phyloP scores from a whole-genome alignment of 2,888 invertebrate genomes.

The Odontocerum albicorne region DNA sequence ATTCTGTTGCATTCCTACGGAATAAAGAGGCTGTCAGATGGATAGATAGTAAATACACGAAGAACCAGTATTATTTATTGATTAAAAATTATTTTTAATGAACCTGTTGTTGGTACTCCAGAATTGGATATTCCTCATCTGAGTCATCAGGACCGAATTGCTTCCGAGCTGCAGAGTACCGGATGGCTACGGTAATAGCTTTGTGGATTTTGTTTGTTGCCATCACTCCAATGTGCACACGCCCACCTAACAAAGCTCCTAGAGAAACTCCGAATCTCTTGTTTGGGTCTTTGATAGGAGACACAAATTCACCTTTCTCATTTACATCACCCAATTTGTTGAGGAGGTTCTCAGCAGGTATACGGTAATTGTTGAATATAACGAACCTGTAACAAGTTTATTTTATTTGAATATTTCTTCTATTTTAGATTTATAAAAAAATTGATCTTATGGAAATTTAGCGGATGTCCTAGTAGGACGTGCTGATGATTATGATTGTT shows the following conservation, averaged over 20 bases:
- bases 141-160: constrained; percentile 82
- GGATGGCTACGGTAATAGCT: constrained; percentile 78
- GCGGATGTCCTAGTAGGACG: too few relatives aligned
- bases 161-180: constrained; percentile 83
- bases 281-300: constrained; percentile 77
- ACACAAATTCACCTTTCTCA: constrained; percentile 77
- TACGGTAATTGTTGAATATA: constrained; percentile 76
- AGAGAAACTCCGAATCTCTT: constrained; percentile 84
- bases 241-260: constrained; percentile 73
- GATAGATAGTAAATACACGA: not conserved
- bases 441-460: too few relatives aligned
- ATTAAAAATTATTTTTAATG: not conserved
- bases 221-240: constrained; percentile 43
- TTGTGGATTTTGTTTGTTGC: constrained; percentile 65
- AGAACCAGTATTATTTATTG: not conserved
- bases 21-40: too few relatives aligned
- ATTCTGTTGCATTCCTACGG: too few relatives aligned
- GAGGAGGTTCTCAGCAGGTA: constrained; percentile 77
- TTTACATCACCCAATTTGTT: constrained; percentile 88
- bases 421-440: too few relatives aligned
- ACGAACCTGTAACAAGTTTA: constrained; percentile 60
- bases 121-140: constrained; percentile 74
- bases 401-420: too few relatives aligned
- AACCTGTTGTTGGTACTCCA: constrained; percentile 90
- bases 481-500: too few relatives aligned